Evolutionary conservation across 2,888 invertebrate species (phyloP), one percentile per base, ranked within the genome.

Genomic region (Eretmocerus hayati): DNA sequence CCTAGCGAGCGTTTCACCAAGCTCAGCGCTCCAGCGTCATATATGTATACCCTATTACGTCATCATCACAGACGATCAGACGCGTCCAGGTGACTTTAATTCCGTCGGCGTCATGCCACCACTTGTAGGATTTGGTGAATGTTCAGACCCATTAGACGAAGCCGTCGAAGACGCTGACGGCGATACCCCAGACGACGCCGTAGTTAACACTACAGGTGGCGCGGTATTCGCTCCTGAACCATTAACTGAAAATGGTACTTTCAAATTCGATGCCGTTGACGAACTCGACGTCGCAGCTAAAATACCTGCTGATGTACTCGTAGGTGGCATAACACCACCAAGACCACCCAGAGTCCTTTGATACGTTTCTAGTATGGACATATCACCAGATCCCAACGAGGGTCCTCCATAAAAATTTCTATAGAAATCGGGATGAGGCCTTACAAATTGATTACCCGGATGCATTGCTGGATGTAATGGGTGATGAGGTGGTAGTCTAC

Each of bases 361-460:
- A 70, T 86, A 86, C 60, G 76, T 77, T 61, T 85, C 85, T 50
- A 85, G 73, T n/a, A 86, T 74, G 9, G 84, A 81, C 61, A 83
- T 80, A 59, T 84, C 84, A 74, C 68, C 63, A 72, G 75, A 63
- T 19, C 69, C 67, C 15, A 75, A 69, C 47, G 83, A 83, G 5
- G 84, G 82, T 11, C 79, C 78, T 1, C 78, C 81, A 69, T 88
- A 89, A 58, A 89, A 77, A 56, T 87, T 85, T 46, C 89, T 76
- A 69, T 89, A 90, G 60, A 89, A 77, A 62, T 89, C 88, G 19
- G 70, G 66, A 56, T 77, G 78, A 55, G 77, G 78, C 51, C 87
- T 77, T 40, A 81, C 79, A 67, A 85, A 87, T 45, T 67, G 70
- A 8, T 63, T 56, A 2, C 67, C 67, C 2, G 85, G 81, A 58